A percentile compares a stretch with the other conserved stretches of the same genome.
Evolutionary conservation across 2,113 vertebrate species (phyloP).

Genomic region (Ophiodon elongatus): DNA sequence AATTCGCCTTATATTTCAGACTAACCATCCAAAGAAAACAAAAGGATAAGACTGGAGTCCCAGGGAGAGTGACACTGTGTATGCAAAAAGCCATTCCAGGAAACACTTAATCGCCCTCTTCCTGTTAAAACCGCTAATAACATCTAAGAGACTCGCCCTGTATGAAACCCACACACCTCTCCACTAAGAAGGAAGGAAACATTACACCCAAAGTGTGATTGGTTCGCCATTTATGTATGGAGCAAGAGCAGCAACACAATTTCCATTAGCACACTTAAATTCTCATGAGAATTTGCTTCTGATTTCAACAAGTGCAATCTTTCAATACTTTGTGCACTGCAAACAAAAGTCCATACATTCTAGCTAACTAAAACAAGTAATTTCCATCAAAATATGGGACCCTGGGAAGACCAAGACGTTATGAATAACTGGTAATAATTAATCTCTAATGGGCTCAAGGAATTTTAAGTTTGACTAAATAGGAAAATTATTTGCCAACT

Average conservation of each 20-base stretch:
- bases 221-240: not conserved
- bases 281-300: not conserved
- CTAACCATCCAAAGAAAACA: conserved; percentile 71
- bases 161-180: conserved; percentile 28
- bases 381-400: not conserved
- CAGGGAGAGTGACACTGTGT: conserved; percentile 42
- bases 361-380: not conserved
- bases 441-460: not conserved
- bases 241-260: conserved; percentile 1
- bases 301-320: not conserved
- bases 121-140: conserved; percentile 65
- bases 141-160: conserved; percentile 9
- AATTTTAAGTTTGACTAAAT: conserved; percentile 6
- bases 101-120: conserved; percentile 56
- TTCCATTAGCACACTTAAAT: conserved; percentile 1
- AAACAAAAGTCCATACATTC: not conserved
- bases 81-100: conserved; percentile 31
- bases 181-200: conserved; percentile 31
- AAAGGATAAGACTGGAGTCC: conserved; percentile 43
- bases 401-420: not conserved
- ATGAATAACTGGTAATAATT: not conserved
- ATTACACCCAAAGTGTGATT: conserved; percentile 24
- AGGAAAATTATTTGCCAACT: not conserved
- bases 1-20: conserved; percentile 54
- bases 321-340: not conserved